phyloP scores from a whole-genome alignment of 2,888 invertebrate genomes.

The Platycnemis pennipes region DNA sequence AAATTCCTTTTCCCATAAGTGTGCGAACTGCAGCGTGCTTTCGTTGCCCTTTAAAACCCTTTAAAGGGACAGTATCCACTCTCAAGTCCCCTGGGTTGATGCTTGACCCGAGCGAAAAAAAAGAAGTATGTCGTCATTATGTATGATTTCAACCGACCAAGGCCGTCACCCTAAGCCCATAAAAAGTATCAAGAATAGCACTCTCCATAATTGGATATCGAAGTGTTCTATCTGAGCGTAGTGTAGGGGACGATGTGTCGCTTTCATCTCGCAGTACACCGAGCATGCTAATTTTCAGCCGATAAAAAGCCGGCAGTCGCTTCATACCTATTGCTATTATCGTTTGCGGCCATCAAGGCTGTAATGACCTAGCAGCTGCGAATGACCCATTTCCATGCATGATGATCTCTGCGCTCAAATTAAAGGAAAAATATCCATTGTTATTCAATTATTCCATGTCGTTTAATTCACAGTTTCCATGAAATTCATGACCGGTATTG shows the following conservation, averaged over 20 bases:
- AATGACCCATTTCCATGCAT: too few relatives aligned
- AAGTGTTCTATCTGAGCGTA: not conserved
- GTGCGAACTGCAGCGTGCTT: not conserved
- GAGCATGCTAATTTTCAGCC: not conserved
- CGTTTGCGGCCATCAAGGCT: not conserved
- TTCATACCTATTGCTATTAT: not conserved
- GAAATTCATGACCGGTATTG: too few relatives aligned
- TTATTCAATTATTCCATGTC: too few relatives aligned
- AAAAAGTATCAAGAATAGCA: not conserved
- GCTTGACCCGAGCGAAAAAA: not conserved
- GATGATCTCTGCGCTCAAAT: too few relatives aligned
- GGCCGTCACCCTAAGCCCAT: not conserved
- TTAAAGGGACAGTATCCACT: too few relatives aligned
- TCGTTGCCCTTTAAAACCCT: too few relatives aligned
- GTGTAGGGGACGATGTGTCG: not conserved
- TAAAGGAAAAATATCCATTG: too few relatives aligned
- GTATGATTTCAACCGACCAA: not conserved
- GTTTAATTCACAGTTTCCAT: too few relatives aligned
- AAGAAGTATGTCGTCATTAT: not conserved
- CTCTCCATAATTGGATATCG: slow-evolving; percentile 32
- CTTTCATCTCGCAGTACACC: not conserved
- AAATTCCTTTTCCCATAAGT: not conserved
- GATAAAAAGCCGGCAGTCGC: not conserved
- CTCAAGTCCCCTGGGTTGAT: too few relatives aligned
- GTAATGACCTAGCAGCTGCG: not conserved